These are phyloP conservation scores for Oncorhynchus kisutch DNA, from an alignment of 2,113 vertebrate genomes.

Conservation along the genomic window DNA sequence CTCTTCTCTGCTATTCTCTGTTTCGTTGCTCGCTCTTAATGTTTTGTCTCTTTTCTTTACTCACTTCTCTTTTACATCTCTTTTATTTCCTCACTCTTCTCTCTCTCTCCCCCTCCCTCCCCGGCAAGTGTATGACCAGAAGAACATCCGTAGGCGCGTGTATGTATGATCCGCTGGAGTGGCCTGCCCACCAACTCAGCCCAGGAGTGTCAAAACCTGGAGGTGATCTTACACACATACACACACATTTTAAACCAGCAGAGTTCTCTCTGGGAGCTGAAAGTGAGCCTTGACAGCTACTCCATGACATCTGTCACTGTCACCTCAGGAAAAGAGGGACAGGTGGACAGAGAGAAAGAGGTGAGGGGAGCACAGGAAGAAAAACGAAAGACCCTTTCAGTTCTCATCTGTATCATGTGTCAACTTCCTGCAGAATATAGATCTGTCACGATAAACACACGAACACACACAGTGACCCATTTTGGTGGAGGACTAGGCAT, in stretches of 20 bases:
- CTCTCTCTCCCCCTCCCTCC: slow-evolving; percentile 18
- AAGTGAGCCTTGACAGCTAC: neutral
- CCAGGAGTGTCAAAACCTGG: slow-evolving; percentile 84
- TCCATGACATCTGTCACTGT: neutral
- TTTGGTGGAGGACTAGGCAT: neutral
- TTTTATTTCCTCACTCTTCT: neutral
- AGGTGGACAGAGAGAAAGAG: neutral
- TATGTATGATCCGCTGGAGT: slow-evolving; percentile 79
- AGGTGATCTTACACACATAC: slow-evolving; percentile 63
- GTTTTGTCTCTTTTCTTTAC: neutral
- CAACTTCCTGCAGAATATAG: neutral
- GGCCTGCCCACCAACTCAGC: slow-evolving; percentile 86
- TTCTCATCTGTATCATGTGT: neutral
- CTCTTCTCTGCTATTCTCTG: no score
- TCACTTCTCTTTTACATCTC: neutral
- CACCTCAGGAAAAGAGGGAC: neutral
- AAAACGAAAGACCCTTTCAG: neutral
- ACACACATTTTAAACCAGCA: no score
- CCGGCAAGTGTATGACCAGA: slow-evolving; percentile 87
- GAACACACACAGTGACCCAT: slow-evolving; percentile 7
- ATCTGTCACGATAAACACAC: neutral
- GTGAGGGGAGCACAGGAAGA: neutral
- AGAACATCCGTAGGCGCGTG: slow-evolving; percentile 85
- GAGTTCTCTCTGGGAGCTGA: no score
- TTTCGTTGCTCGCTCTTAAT: no score